These are phyloP conservation scores for Leptinotarsa peninsularis DNA, from an alignment of 2,888 invertebrate genomes.

Conservation along the genomic window DNA sequence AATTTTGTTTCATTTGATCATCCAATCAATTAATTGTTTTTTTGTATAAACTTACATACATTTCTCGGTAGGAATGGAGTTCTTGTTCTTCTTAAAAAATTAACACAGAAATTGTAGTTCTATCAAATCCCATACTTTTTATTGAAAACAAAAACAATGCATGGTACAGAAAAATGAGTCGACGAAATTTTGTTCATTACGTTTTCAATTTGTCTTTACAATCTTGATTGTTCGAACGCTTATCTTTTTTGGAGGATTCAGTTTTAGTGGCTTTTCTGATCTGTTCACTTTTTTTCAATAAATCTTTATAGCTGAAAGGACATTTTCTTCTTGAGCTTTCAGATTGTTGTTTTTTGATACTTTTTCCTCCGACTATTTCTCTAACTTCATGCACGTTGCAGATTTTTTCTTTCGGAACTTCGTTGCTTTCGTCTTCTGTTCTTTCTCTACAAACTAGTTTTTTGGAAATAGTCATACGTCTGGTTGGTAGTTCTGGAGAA, in stretches of 20 bases:
- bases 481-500: not conserved
- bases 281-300: slow-evolving; percentile 31
- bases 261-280: slow-evolving; percentile 11
- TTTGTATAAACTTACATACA: too few relatives aligned
- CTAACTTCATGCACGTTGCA: slow-evolving; percentile 15
- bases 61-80: too few relatives aligned
- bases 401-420: not conserved
- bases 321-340: not conserved
- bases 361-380: slow-evolving; percentile 23
- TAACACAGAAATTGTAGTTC: not conserved
- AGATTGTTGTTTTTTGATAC: not conserved
- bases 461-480: slow-evolving; percentile 7
- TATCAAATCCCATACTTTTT: slow-evolving; percentile 17
- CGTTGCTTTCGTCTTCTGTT: not conserved
- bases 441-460: slow-evolving; percentile 17
- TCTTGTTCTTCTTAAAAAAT: too few relatives aligned
- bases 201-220: slow-evolving; percentile 3
- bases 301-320: slow-evolving; percentile 31
- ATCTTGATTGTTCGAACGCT: not conserved
- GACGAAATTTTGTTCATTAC: not conserved
- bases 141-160: slow-evolving; percentile 8
- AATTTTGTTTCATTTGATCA: too few relatives aligned
- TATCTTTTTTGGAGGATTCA: not conserved
- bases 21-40: too few relatives aligned
- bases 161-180: slow-evolving; percentile 1